These are phyloP conservation scores for Rhinophrynus dorsalis DNA, from an alignment of 2,797 vertebrate species.

Conservation along the genomic window DNA sequence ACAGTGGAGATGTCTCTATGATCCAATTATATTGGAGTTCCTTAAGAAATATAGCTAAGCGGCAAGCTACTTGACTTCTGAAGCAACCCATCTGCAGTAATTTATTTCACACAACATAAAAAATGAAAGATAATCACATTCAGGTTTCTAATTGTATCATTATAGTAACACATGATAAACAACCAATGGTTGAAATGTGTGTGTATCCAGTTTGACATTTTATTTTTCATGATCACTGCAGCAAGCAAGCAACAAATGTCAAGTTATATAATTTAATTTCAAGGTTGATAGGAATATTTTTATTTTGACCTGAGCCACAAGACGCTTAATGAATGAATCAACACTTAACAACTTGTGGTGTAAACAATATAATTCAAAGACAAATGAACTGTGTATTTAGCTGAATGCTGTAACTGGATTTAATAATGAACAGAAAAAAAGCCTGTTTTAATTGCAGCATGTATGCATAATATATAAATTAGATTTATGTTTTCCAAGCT, in stretches of 20 bases:
- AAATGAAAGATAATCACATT: slow-evolving; percentile 27
- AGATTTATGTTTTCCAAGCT: too few species aligned
- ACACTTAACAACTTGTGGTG: neutral
- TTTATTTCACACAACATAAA: slow-evolving; percentile 12
- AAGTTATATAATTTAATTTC: slow-evolving; percentile 36
- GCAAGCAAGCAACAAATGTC: slow-evolving; percentile 8
- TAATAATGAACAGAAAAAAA: too few species aligned
- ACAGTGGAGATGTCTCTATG: too few species aligned
- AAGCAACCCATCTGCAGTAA: neutral
- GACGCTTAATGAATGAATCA: slow-evolving; percentile 29
- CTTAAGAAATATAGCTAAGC: too few species aligned
- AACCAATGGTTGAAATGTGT: neutral
- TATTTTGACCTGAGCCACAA: slow-evolving; percentile 11
- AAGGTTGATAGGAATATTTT: slow-evolving; percentile 24
- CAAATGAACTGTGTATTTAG: slow-evolving; percentile 17
- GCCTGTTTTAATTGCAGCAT: too few species aligned
- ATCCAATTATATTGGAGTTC: too few species aligned
- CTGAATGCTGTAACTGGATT: too few species aligned
- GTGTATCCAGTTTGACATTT: slow-evolving; percentile 6
- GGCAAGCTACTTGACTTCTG: too few species aligned
- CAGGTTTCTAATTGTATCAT: slow-evolving; percentile 25
- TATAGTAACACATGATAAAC: slow-evolving; percentile 23
- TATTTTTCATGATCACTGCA: slow-evolving; percentile 13
- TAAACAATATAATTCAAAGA: slow-evolving; percentile 3
- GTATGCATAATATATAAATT: too few species aligned